These are phyloP conservation scores for Phaethon lepturus DNA, from an alignment of 2,113 vertebrate genomes.

Conservation along the genomic window DNA sequence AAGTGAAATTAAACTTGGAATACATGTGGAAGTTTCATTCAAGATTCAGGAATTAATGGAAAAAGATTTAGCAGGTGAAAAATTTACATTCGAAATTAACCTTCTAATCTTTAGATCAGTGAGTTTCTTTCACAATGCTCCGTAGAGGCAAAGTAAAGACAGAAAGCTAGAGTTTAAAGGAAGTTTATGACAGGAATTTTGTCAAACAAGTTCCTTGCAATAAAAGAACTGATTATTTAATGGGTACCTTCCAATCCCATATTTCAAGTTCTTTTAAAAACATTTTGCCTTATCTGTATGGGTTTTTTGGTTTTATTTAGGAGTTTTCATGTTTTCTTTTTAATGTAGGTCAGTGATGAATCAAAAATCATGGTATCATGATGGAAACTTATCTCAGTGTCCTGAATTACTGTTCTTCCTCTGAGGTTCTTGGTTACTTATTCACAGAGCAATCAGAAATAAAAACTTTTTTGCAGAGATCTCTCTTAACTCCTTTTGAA, in stretches of 20 bases:
- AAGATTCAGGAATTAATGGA: neutral
- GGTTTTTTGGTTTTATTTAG: neutral
- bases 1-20: neutral
- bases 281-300: neutral
- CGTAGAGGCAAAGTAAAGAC: neutral
- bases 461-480: neutral
- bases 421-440: neutral
- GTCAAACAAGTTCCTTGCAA: neutral
- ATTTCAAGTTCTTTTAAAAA: neutral
- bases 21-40: neutral
- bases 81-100: neutral
- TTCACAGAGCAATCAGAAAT: neutral
- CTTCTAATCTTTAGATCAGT: neutral
- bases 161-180: neutral
- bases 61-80: neutral
- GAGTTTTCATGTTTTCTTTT: neutral
- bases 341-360: neutral
- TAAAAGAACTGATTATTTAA: neutral
- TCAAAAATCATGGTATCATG: neutral
- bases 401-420: neutral
- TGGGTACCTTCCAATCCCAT: neutral
- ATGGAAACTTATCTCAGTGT: neutral
- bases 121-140: neutral
- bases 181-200: neutral
- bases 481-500: neutral